Conservation (phyloP, 2,113 vertebrate genomes). For the Leptobrachium leishanense region DNA sequence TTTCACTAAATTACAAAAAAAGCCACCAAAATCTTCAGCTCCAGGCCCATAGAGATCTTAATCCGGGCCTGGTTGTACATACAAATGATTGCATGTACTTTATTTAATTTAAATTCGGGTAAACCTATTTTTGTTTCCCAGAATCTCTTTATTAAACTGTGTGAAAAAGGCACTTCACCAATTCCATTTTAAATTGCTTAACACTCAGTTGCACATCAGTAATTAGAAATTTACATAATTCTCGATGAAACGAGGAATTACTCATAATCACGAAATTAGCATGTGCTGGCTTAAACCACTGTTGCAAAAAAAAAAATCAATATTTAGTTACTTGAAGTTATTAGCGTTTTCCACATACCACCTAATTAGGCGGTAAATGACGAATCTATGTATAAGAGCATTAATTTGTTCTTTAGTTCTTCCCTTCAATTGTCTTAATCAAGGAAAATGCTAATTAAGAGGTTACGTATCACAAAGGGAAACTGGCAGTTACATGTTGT, state of each 20-base stretch:
- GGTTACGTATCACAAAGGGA: constrained; percentile 53
- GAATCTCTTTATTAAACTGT: not conserved
- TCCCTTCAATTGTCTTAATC: constrained; percentile 30
- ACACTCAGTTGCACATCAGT: constrained; percentile 23
- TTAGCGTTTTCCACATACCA: constrained; percentile 25
- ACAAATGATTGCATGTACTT: not conserved
- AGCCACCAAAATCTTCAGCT: no score
- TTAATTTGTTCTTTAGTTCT: constrained; percentile 14
- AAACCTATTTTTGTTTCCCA: not conserved
- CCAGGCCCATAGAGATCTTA: no score
- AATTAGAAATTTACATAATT: constrained; percentile 42
- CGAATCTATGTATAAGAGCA: constrained; percentile 14
- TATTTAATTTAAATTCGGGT: not conserved
- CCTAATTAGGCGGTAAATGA: constrained; percentile 29
- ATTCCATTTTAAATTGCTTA: constrained; percentile 10
- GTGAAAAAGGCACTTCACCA: not conserved
- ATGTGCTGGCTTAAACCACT: constrained; percentile 11
- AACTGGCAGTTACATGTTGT: constrained; percentile 29
- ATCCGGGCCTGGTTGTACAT: no score
- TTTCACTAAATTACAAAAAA: no score
- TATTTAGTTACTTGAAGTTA: constrained; percentile 31
- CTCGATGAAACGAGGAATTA: constrained; percentile 31
- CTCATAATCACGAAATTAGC: constrained; percentile 24
- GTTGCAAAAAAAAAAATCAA: constrained; percentile 21
- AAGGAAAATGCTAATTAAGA: constrained; percentile 49